Evolutionary conservation across 1,140 invertebrate species (phyloP).

Genomic region (Luehdorfia chinensis): DNA sequence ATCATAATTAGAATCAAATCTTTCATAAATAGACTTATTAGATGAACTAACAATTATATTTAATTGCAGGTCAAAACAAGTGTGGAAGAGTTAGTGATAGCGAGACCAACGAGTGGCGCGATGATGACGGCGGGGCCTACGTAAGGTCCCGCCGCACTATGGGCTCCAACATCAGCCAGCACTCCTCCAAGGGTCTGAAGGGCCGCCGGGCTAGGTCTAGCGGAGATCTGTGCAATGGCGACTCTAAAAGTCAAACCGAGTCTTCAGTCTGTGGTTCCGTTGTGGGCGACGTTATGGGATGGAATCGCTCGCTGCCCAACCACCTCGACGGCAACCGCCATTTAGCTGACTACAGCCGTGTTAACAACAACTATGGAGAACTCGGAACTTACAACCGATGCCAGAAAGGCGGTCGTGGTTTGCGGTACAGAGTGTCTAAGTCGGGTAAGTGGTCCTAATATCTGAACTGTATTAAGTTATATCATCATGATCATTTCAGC

Average conservation of each 20-base stretch:
- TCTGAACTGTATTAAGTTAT: slow-evolving; percentile 20
- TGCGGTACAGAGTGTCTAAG: slow-evolving; percentile 71
- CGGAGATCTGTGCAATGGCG: slow-evolving; percentile 83
- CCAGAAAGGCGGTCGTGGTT: slow-evolving; percentile 74
- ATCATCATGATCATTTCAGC: too few species aligned
- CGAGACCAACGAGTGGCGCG: slow-evolving; percentile 40
- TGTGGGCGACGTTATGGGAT: slow-evolving; percentile 66
- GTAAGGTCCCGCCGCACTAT: slow-evolving; percentile 76
- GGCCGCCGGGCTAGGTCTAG: slow-evolving; percentile 84
- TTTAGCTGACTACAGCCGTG: slow-evolving; percentile 77
- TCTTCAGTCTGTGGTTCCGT: slow-evolving; percentile 74
- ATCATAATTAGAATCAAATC: too few species aligned
- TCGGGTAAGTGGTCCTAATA: slow-evolving; percentile 74
- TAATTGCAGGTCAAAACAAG: slow-evolving; percentile 42
- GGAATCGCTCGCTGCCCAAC: slow-evolving; percentile 82
- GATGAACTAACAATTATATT: too few species aligned
- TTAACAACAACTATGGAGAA: slow-evolving; percentile 80
- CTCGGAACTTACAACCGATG: slow-evolving; percentile 77
- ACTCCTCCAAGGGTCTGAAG: slow-evolving; percentile 81
- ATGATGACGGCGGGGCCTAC: slow-evolving; percentile 63
- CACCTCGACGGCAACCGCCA: slow-evolving; percentile 82
- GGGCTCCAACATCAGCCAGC: slow-evolving; percentile 86
- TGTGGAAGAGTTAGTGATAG: slow-evolving; percentile 31
- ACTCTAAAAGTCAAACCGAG: slow-evolving; percentile 85
- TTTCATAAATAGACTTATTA: too few species aligned